Percentiles rank a stretch among this genome's conserved stretches.
These are phyloP conservation scores for Plecotus auritus DNA, from an alignment of 2,113 vertebrate genomes.

Conservation along the genomic window DNA sequence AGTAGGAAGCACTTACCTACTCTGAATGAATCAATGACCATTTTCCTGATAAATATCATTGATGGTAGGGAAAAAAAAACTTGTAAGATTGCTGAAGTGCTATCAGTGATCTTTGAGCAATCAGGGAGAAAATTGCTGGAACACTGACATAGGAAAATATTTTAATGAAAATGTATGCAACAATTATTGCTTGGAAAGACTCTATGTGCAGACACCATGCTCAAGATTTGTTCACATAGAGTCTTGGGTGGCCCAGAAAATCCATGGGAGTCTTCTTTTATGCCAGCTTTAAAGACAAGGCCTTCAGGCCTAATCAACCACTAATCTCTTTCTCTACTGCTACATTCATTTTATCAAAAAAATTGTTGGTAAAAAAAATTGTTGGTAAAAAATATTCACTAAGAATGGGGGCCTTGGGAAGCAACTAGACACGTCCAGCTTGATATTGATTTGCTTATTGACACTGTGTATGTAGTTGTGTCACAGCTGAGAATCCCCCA, in stretches of 20 bases:
- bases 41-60: background rate
- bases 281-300: background rate
- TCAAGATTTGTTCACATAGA: background rate
- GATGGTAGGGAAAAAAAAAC: background rate
- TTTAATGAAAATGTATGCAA: background rate
- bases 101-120: background rate
- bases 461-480: too few relatives aligned
- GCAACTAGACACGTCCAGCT: background rate
- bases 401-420: background rate
- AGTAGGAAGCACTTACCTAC: background rate
- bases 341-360: background rate
- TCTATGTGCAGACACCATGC: background rate
- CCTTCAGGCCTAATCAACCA: background rate
- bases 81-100: background rate
- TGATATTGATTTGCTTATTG: background rate
- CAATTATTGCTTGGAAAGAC: background rate
- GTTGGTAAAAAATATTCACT: background rate
- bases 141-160: background rate
- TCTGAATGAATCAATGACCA: background rate
- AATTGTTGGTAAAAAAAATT: background rate
- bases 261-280: background rate
- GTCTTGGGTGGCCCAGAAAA: background rate
- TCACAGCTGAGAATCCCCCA: background rate
- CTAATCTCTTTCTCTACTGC: background rate
- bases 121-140: background rate